A percentile compares a stretch with the other conserved stretches of the same genome.
Evolutionary conservation across 2,797 vertebrate species (phyloP).

Genomic region (Valencia hispanica): DNA sequence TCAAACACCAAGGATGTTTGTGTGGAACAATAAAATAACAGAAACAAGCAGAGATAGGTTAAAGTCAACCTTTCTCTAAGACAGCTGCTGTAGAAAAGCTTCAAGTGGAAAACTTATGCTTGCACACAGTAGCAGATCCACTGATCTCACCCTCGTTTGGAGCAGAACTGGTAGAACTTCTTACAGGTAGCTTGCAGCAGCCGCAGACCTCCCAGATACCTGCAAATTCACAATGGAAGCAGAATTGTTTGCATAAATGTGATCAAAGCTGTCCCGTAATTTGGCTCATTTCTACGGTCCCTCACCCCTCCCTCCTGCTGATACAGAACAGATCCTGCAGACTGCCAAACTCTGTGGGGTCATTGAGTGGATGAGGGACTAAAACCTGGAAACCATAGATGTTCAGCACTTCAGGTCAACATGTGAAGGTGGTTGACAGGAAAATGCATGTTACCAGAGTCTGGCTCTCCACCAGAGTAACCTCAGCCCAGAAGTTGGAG

Average conservation of each 20-base stretch:
- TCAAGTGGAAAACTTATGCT: too few relatives aligned
- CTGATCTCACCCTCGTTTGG: conserved; percentile 82
- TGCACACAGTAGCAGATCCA: too few relatives aligned
- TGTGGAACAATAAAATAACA: too few relatives aligned
- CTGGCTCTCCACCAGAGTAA: conserved; percentile 83
- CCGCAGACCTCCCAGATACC: conserved; percentile 85
- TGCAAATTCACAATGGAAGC: conserved; percentile 26
- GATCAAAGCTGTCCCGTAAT: neutral
- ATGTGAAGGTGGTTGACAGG: neutral
- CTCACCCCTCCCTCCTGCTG: conserved; percentile 87
- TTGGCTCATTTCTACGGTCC: neutral
- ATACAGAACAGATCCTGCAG: conserved; percentile 86
- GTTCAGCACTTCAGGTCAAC: neutral
- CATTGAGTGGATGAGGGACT: conserved; percentile 86
- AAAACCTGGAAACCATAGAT: conserved; percentile 70
- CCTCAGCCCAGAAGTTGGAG: conserved; percentile 88
- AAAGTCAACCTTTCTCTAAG: too few relatives aligned
- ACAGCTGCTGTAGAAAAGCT: too few relatives aligned
- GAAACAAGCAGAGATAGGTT: too few relatives aligned
- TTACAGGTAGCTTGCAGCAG: conserved; percentile 87
- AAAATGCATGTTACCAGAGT: conserved; percentile 77
- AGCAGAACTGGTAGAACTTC: conserved; percentile 89
- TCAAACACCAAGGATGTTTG: too few relatives aligned
- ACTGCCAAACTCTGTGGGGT: conserved; percentile 88
- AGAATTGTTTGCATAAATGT: neutral